Base-by-base conservation (phyloP, 2,113 vertebrate species). In the Ciconia maguari region DNA sequence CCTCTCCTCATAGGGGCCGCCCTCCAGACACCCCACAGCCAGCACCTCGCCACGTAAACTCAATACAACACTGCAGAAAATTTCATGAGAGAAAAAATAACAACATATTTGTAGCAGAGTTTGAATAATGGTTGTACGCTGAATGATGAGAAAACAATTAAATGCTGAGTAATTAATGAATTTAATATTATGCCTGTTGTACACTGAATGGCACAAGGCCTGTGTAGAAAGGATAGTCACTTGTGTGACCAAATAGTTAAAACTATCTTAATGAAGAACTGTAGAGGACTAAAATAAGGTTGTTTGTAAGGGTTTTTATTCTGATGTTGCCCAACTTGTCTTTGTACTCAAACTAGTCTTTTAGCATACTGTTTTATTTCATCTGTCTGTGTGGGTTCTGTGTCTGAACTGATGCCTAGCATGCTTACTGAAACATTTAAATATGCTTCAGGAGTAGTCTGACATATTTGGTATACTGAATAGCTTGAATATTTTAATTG, bases 21-120 rank as follows among this genome's bases (percentile, higher is more conserved):
- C 49, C 44, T 27, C 30, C 20, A 55, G 49, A 41, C 29, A 5
- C 21, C 38, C 24, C 1, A 1, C 26, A 22, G 81, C 27, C 25
- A 29, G 34, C 7, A 36, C 36, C 44, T 54, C 1, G 0, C 26
- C 16, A 19, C 0, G 1, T 38, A 83, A 85, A 49, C 10, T 29
- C 57, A 34, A 3, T 34, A 13, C 36, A 83, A 19, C 11, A 5
- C 36, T 44, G 20, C 49, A 65, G 58, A 81, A 90, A 83, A 48
- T 41, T 8, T 71, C 2, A 13, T 11, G 3, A 34, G 57, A 42
- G 34, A 78, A 76, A 69, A 49, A 36, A 36, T 15, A 34, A 52
- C 2, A 1, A 9, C 21, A 1, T 54, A 3, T 87, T 44, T 74
- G 15, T 55, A 60, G 57, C 29, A 58, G 61, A 65, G 48, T 66